phyloP scores from a whole-genome alignment of 2,888 invertebrate genomes.

The Agrochola macilenta region DNA sequence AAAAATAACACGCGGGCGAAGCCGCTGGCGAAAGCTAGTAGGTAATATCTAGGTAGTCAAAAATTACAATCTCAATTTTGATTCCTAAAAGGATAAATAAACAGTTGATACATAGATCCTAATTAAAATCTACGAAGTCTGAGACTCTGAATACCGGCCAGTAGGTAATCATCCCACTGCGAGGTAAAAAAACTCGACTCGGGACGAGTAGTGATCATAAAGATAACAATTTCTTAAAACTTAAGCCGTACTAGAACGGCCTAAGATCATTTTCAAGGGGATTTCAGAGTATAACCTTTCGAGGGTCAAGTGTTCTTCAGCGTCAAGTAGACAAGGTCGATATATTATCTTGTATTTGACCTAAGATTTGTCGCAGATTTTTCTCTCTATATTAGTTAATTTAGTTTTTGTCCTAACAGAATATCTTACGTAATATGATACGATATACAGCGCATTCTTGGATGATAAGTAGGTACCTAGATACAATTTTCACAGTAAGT shows the following conservation, averaged over 20 bases:
- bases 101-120: background rate
- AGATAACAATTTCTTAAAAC: constrained; percentile 19
- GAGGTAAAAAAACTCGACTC: background rate
- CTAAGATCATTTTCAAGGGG: constrained; percentile 28
- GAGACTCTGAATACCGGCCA: background rate
- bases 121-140: background rate
- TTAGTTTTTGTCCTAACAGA: constrained; percentile 7
- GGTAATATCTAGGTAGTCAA: background rate
- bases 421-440: background rate
- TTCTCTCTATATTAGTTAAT: constrained; percentile 7
- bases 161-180: background rate
- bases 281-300: constrained; percentile 3
- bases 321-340: constrained; percentile 20
- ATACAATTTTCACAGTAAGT: background rate
- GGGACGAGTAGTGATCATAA: background rate
- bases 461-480: background rate
- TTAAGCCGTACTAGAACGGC: background rate
- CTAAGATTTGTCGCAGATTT: background rate
- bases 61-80: too few relatives aligned
- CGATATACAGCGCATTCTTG: background rate
- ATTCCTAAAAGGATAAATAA: background rate
- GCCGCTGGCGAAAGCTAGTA: too few relatives aligned
- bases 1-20: too few relatives aligned
- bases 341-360: constrained; percentile 25
- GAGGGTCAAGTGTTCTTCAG: constrained; percentile 16